Base-by-base conservation (phyloP, 2,888 invertebrate genomes). In the Noctua comes region DNA sequence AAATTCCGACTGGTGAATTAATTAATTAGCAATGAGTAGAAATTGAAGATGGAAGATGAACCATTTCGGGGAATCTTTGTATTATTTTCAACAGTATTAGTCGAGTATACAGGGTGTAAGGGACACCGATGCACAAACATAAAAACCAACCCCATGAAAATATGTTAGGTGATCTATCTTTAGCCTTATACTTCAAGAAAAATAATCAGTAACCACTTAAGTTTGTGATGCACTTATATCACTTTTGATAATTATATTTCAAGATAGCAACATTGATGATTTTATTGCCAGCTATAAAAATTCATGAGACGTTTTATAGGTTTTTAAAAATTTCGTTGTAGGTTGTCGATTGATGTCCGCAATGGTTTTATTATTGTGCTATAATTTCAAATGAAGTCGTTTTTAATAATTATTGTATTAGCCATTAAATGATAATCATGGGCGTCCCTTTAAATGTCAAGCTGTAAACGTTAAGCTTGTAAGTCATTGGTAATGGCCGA, bases 281-380 rank as follows among this genome's bases (percentile, higher is more conserved):
- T 68, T 82, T 82, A 82, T 71, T 71, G 57, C 70, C 43, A 84
- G 62, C 27, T 13, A 68, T 84, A 80, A 82, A 84, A 82, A 80
- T 1, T 71, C 36, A 64, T 59, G 48, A 64, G 18, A 27, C 36
- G 11, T 65, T 73, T 66, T 51, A 73, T 62, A 54, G 59, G 8
- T 51, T 31, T 31, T 46, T 18, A 43, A 51, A 77, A 48, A 46
- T 46, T 66, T 70, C 51, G 10, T 57, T 78, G 66, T 66, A n/a
- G 16, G 31, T 69, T 82, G 48, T 82, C 69, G 18, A 76, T 40
- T 69, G 68, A 57, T 40, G 68, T 54, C 18, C 0, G 16, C 13
- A 31, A 10, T 43, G 18, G 5, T 76, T 68, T 83, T 72, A 83
- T 48, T 27, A 31, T 51, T 51, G 51, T 48, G 59, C 66, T 16